Evolutionary conservation across 2,797 vertebrate genomes (phyloP).

Genomic region (Galaxias olidus): DNA sequence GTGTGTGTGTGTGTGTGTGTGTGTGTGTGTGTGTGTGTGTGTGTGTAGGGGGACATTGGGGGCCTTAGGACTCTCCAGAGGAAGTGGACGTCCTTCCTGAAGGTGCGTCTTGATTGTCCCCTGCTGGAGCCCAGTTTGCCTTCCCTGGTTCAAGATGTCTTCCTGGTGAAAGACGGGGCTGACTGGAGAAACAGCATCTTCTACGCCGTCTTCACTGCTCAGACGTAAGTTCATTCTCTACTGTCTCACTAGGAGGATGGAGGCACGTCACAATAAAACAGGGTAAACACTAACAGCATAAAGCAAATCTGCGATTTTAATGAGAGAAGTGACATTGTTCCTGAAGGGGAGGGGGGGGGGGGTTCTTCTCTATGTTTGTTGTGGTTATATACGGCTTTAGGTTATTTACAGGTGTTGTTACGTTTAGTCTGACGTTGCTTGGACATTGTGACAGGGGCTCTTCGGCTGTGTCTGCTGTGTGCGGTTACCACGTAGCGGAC

Average conservation of each 20-base stretch:
- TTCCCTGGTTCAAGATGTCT: slow-evolving; percentile 51
- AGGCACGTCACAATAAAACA: no score
- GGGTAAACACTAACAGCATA: no score
- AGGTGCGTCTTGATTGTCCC: slow-evolving; percentile 43
- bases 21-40: neutral
- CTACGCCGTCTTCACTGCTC: slow-evolving; percentile 47
- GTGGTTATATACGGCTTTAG: no score
- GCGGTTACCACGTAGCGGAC: slow-evolving; percentile 12
- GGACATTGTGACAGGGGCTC: slow-evolving; percentile 31
- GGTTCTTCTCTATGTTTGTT: no score
- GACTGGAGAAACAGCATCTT: slow-evolving; percentile 47
- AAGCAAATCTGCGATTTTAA: no score
- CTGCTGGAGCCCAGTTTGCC: slow-evolving; percentile 35
- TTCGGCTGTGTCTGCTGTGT: slow-evolving; percentile 36
- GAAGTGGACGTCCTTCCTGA: slow-evolving; percentile 42
- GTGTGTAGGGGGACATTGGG: slow-evolving; percentile 36
- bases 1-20: slow-evolving; percentile 5
- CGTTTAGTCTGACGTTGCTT: no score
- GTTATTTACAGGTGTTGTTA: no score
- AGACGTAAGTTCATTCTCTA: slow-evolving; percentile 34
- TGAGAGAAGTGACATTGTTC: no score
- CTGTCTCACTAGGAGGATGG: neutral
- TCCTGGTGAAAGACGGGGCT: slow-evolving; percentile 36
- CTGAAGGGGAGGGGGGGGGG: no score
- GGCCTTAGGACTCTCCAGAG: slow-evolving; percentile 37